These are phyloP conservation scores for Monochamus saltuarius DNA, from an alignment of 1,140 invertebrate genomes.

Conservation along the genomic window DNA sequence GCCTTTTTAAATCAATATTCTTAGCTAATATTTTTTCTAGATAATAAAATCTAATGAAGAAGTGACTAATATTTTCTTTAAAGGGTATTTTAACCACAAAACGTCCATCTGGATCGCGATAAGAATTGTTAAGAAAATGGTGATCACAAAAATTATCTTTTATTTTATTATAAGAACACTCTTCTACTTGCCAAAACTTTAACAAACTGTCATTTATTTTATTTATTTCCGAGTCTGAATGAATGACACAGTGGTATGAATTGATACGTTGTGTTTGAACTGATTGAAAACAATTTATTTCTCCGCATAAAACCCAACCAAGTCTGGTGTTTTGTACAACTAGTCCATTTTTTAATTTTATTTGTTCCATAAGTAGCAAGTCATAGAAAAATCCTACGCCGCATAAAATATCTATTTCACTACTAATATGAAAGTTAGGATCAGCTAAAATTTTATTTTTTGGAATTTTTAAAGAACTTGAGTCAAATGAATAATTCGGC, in stretches of 20 bases:
- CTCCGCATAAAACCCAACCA: slow-evolving; percentile 12
- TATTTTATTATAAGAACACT: no score
- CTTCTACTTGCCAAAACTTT: no score
- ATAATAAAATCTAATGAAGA: slow-evolving; percentile 3
- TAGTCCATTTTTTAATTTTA: neutral
- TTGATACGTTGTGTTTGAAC: no score
- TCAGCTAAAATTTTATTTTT: neutral
- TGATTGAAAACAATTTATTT: neutral
- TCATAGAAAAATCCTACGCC: slow-evolving; percentile 13
- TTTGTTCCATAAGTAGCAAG: slow-evolving; percentile 9
- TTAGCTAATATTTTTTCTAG: slow-evolving; percentile 6
- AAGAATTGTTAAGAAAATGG: slow-evolving; percentile 7
- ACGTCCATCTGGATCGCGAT: neutral
- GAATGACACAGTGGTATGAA: no score
- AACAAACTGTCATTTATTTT: no score
- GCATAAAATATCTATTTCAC: slow-evolving; percentile 11
- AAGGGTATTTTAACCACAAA: slow-evolving; percentile 9
- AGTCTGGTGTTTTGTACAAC: slow-evolving; percentile 14
- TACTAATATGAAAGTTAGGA: no score
- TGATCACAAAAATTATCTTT: neutral
- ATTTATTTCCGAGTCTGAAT: no score
- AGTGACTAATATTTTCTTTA: neutral
- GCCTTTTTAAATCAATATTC: slow-evolving; percentile 9
- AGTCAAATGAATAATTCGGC: slow-evolving; percentile 2
- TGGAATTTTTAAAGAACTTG: slow-evolving; percentile 14